Evolutionary conservation across 1,140 invertebrate species (phyloP).

Genomic region (Tetramorium simillimum): DNA sequence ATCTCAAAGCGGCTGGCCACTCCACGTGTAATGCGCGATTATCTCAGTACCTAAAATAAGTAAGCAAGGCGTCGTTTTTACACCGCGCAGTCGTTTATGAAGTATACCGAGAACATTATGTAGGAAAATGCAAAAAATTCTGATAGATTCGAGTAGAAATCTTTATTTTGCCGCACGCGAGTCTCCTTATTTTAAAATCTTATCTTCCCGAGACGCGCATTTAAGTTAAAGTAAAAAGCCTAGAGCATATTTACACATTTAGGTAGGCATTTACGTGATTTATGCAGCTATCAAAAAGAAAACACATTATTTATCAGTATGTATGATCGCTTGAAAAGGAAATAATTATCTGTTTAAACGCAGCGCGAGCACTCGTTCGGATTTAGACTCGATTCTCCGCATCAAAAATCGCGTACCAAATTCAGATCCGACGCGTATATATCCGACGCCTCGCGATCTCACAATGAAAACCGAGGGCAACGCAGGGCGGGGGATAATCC

Average conservation of each 20-base stretch:
- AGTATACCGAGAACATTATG: background rate
- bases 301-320: background rate
- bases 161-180: background rate
- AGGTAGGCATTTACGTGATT: background rate
- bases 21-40: slow-evolving; percentile 44
- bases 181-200: background rate
- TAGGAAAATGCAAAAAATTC: background rate
- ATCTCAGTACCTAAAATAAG: slow-evolving; percentile 30
- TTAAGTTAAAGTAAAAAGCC: background rate
- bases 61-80: background rate
- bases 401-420: slow-evolving; percentile 32
- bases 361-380: background rate
- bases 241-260: background rate
- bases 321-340: background rate
- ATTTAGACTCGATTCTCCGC: slow-evolving; percentile 4
- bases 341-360: slow-evolving; percentile 44
- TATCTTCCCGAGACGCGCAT: background rate
- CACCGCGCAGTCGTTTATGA: background rate
- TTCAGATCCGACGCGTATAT: slow-evolving; percentile 14
- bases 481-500: slow-evolving; percentile 81
- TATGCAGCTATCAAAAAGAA: background rate
- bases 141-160: background rate
- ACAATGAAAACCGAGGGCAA: slow-evolving; percentile 52
- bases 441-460: slow-evolving; percentile 62
- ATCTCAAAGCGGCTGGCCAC: slow-evolving; percentile 30